Percentiles rank a stretch among this genome's conserved stretches.
Evolutionary conservation across 2,113 vertebrate species (phyloP).

Genomic region (Tupaia chinensis): DNA sequence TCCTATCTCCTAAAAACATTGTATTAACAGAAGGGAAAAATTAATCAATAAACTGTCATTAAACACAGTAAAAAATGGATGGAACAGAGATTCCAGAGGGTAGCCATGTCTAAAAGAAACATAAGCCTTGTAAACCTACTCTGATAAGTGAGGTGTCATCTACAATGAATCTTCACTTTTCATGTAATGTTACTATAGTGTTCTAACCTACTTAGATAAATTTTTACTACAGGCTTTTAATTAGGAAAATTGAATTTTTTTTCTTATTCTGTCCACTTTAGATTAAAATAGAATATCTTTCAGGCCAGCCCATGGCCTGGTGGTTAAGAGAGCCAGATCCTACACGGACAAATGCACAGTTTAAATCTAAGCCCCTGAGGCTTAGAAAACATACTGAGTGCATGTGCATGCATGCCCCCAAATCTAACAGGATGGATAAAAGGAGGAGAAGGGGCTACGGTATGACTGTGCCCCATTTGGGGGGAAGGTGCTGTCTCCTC

Average conservation of each 20-base stretch:
- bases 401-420: too few species aligned
- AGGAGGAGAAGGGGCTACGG: too few species aligned
- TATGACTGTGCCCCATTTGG: too few species aligned
- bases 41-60: neutral
- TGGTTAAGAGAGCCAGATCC: too few species aligned
- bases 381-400: too few species aligned
- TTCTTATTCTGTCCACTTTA: neutral
- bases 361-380: too few species aligned
- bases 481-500: too few species aligned
- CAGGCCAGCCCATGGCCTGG: neutral
- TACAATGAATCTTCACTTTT: conserved; percentile 47
- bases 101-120: neutral
- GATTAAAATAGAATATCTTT: conserved; percentile 2
- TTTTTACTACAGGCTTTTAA: neutral
- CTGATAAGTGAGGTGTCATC: neutral
- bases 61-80: conserved; percentile 22
- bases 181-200: neutral
- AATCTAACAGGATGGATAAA: too few species aligned
- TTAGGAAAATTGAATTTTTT: neutral
- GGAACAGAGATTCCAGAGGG: neutral
- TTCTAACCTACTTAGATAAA: neutral
- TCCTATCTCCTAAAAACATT: neutral
- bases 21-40: neutral
- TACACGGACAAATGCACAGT: too few species aligned
- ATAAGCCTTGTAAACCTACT: neutral